Evolutionary conservation across 2,888 invertebrate species (phyloP), one percentile per base, ranked within the genome.

Genomic region (Limnephilus lunatus): DNA sequence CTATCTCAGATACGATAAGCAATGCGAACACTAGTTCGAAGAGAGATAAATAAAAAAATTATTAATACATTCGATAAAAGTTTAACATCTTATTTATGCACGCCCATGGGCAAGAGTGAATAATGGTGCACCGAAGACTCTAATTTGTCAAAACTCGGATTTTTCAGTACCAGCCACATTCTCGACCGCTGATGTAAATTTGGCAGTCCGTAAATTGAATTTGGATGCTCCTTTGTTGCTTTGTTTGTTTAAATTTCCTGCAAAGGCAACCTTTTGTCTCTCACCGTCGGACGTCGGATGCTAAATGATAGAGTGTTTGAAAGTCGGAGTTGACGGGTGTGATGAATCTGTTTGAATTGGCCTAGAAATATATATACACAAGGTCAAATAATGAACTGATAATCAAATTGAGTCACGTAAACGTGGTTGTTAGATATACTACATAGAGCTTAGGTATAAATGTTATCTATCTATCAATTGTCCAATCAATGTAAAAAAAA

Each of bases 61-160:
- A 68, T 25, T 25, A 68, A 68, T 1, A 25, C 5, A 68, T 68
- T 68, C 68, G 68, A n/a, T 25, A 25, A 68, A 68, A 9, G 25
- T 25, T 68, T n/a, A 68, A 68, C 68, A n/a, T 68, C 7, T 68
- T 0, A 68, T 68, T 31, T 82, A 4, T 32, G 89, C 35, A 35
- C 89, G 89, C 81, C 89, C 19, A 32, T 89, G 89, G 81, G 9
- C 2, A 39, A 1, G 48, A n/a, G 30, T 68, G 68, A 68, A n/a
- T 68, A 39, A 86, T 39, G 39, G 25, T 25, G n/a, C 30, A 39
- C 39, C 39, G 19, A 39, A 44, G 44, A 25, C 48, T 32, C 86
- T 30, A 48, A 39, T 48, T 44, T 39, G 48, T 48, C 86, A 86
- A 86, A 86, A 86, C 30, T n/a, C 25, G 39, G 39, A 35, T 39